Conservation (phyloP, 1,140 invertebrate species). For the Lepidotrigona ventralis region DNA sequence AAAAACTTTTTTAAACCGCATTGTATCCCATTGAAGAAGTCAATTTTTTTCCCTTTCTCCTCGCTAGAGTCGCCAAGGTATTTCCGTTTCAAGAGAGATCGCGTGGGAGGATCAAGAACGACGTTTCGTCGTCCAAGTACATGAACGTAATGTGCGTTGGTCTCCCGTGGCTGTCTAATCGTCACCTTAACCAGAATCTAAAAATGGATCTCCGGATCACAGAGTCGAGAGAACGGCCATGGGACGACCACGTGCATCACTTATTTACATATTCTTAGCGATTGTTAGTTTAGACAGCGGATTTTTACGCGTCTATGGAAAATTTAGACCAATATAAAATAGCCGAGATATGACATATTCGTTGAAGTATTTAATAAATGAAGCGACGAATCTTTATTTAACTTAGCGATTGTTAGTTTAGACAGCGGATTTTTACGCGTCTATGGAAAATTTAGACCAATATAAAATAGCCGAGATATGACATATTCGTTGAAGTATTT, state of each 20-base stretch:
- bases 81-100: not conserved
- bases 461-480: too few relatives aligned
- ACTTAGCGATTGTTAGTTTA: too few relatives aligned
- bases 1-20: not conserved
- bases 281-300: not conserved
- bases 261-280: too few relatives aligned
- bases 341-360: too few relatives aligned
- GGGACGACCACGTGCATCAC: constrained; percentile 1
- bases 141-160: constrained; percentile 31
- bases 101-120: constrained; percentile 7
- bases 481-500: too few relatives aligned
- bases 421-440: too few relatives aligned
- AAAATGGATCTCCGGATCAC: constrained; percentile 29
- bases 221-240: constrained; percentile 21
- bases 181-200: constrained; percentile 31
- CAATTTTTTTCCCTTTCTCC: not conserved
- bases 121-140: not conserved
- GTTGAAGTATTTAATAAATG: too few relatives aligned
- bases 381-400: too few relatives aligned
- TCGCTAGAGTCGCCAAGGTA: not conserved
- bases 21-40: not conserved
- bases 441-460: too few relatives aligned
- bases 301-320: too few relatives aligned
- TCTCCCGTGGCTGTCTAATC: constrained; percentile 38
- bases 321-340: too few relatives aligned